Percentiles rank a stretch among this genome's conserved stretches.
Evolutionary conservation across 2,797 vertebrate species (phyloP).

Genomic region (Spinus pinus): DNA sequence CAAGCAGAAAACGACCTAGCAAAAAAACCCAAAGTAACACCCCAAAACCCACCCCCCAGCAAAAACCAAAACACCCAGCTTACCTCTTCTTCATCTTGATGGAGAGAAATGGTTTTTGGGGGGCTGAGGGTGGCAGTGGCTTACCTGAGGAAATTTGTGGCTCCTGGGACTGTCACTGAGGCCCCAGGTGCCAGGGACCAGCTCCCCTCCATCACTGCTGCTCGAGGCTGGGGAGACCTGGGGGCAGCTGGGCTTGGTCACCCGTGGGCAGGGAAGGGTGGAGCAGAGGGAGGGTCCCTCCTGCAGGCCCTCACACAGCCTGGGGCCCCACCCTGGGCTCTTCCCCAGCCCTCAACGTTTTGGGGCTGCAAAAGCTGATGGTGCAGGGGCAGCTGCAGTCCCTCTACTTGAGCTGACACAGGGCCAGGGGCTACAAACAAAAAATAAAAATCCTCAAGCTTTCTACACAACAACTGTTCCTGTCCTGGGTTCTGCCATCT

Average conservation of each 20-base stretch:
- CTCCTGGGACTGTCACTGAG: neutral
- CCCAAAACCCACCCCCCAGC: neutral
- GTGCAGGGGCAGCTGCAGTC: neutral
- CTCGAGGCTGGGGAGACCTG: neutral
- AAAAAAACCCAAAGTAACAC: neutral
- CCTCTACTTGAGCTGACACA: neutral
- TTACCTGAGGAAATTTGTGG: neutral
- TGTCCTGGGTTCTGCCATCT: neutral
- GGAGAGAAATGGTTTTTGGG: neutral
- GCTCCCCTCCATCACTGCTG: neutral
- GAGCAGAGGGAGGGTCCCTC: neutral
- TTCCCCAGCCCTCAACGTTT: rapidly evolving
- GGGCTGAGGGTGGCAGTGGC: neutral
- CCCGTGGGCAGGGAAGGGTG: neutral
- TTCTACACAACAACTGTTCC: too few relatives aligned
- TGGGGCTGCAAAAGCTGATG: neutral
- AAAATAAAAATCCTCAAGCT: neutral
- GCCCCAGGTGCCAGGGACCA: neutral
- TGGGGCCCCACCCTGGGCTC: too few relatives aligned
- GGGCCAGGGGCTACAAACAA: neutral
- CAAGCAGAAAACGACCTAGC: neutral
- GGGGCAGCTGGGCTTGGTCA: neutral
- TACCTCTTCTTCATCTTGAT: neutral
- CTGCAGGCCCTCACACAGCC: neutral
- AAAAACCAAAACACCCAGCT: rapidly evolving